Base-by-base conservation (phyloP, 2,113 vertebrate genomes). In the Zosterops pallidus region DNA sequence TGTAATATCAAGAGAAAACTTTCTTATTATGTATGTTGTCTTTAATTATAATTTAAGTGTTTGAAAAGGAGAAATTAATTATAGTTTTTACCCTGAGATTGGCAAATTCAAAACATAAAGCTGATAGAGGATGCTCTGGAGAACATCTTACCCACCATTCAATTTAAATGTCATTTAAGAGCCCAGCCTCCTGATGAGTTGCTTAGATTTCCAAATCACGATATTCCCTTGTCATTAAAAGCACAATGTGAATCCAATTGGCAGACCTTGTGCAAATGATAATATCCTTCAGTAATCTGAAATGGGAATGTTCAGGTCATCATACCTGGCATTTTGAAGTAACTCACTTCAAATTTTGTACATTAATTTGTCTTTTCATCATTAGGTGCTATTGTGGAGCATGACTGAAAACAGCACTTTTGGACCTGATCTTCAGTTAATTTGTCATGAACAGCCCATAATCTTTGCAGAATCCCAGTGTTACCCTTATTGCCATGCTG, bases 21-120 rank as follows among this genome's bases (percentile, higher is more conserved):
- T 97, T 89, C 77, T 83, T 90, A 75, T 92, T 96, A 93, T 76
- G 64, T 35, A 88, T 91, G 80, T 94, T 94, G 47, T 70, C 91
- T 96, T 95, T 97, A 97, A 97, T 97, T 96, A 89, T 94, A 93
- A 95, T 86, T 90, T 74, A 95, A 97, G 95, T 14, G 28, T 96
- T 95, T 41, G 31, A 95, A 94, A 95, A 95, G 75, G 60, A 94
- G 62, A 97, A 96, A 95, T 90, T 97, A 95, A 96, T 96, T 95
- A 94, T 44, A 77, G 44, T 80, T 96, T 91, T 94, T 87, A 90
- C 28, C 67, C 70, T 89, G 81, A 95, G 67, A 83, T 42, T 96
- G 46, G 42, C 31, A 94, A 93, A 83, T 69, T 90, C 72, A 93
- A 92, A 96, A 93, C 62, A 87, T 91, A 94, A 87, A 95, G 60